phyloP scores from a whole-genome alignment of 2,113 vertebrate species.

The Bubo blakistoni region DNA sequence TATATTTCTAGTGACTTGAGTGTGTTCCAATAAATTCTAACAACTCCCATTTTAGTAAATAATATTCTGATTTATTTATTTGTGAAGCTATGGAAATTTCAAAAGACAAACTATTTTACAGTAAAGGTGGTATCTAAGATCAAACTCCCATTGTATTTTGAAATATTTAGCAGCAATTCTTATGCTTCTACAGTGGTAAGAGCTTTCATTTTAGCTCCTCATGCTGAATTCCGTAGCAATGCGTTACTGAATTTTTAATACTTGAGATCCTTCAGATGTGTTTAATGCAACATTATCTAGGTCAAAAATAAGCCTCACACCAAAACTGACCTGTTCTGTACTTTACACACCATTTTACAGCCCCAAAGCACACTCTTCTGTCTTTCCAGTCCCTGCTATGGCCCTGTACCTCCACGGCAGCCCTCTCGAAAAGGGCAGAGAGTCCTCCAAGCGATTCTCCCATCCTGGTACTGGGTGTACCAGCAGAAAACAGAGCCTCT shows the following conservation, averaged over 20 bases:
- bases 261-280: background rate
- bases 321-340: background rate
- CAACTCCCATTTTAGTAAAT: background rate
- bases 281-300: background rate
- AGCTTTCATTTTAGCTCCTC: background rate
- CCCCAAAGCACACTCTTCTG: background rate
- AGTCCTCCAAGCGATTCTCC: background rate
- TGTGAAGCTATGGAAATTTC: background rate
- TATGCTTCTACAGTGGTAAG: background rate
- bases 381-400: background rate
- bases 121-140: background rate
- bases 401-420: background rate
- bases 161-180: background rate
- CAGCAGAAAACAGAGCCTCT: background rate
- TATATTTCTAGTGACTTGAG: background rate
- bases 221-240: background rate
- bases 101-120: background rate
- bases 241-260: background rate
- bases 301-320: background rate
- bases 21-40: background rate
- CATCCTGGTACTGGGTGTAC: too few species aligned
- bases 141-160: background rate
- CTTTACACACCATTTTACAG: background rate
- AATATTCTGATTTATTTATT: background rate
- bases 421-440: background rate